Evolutionary conservation across 2,113 vertebrate species (phyloP), one percentile per base, ranked within the genome.

Genomic region (Trichechus manatus): DNA sequence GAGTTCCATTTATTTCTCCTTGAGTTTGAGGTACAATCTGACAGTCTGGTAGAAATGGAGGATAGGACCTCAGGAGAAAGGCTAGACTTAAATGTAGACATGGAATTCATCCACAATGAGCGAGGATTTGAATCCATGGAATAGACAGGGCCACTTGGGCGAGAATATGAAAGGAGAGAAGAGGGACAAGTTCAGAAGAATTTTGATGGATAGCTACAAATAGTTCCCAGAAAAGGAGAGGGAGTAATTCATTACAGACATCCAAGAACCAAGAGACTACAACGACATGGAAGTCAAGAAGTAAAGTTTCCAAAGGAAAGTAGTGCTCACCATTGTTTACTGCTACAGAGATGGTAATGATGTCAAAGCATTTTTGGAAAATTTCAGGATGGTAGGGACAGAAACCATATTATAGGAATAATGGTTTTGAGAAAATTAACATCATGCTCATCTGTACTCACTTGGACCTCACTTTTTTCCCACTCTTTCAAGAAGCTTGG

Each of bases 1-100:
- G 29, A 94, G 74, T 89, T 96, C 13, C 29, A 89, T 68, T 93
- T 96, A 95, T 39, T 97, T 79, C 13, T 93, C 25, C 68, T 72
- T 87, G 47, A 91, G 17, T 93, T 7, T 95, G 80, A 89, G 59
- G 29, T 93, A 3, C 15, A 92, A 79, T 81, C 29, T 92, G 79
- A 80, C 14, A 88, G 61, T 70, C 27, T 92, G 44, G 22, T 33
- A 89, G 80, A 96, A 85, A 96, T 66, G 33, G 5, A 95, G 59
- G 64, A 75, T 31, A 29, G 22, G 10, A 91, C 15, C 39, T 83
- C 59, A 95, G 66, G n/a, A 91, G 33, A 87, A 91, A 89, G 44
- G 33, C 42, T 44, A 10, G 74, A 91, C 72, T 86, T 75, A 31
- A 96, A 89, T 50, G 27, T 2, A 80, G 33, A 79, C 36, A 89